phyloP scores from a whole-genome alignment of 1,140 invertebrate genomes.

The Pemphigus obesinymphae region DNA sequence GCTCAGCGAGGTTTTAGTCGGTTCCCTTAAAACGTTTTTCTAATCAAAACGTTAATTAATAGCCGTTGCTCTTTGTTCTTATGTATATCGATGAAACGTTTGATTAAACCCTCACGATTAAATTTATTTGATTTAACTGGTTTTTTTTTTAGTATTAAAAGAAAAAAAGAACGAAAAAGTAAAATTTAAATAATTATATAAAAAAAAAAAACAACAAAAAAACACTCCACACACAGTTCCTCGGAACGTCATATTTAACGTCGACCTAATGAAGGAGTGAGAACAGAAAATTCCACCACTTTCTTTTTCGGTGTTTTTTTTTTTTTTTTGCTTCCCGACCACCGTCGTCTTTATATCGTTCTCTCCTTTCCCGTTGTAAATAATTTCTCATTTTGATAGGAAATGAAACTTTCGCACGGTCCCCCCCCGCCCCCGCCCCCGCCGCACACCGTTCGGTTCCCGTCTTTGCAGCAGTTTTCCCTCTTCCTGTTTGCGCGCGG shows the following conservation, averaged over 20 bases:
- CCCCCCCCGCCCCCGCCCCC: too few relatives aligned
- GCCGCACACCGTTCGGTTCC: neutral
- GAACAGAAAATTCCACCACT: neutral
- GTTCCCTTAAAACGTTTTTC: neutral
- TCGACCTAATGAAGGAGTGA: neutral
- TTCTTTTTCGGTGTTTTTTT: neutral
- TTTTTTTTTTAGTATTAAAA: too few relatives aligned
- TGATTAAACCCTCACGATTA: neutral
- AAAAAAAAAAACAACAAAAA: neutral
- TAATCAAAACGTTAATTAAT: neutral
- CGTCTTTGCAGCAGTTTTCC: neutral
- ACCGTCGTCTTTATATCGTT: neutral
- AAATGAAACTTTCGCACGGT: neutral
- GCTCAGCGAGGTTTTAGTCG: neutral
- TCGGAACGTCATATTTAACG: neutral
- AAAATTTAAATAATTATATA: neutral
- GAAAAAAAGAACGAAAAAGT: neutral
- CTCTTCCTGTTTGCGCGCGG: neutral
- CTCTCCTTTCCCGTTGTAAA: neutral
- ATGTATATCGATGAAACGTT: conserved; percentile 18
- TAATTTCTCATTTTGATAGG: conserved; percentile 20
- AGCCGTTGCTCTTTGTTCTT: neutral
- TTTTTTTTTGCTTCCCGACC: neutral
- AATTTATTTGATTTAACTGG: conserved; percentile 7
- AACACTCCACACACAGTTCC: neutral